These are phyloP conservation scores for Papilio protenor DNA, from an alignment of 2,888 invertebrate genomes.

Conservation along the genomic window DNA sequence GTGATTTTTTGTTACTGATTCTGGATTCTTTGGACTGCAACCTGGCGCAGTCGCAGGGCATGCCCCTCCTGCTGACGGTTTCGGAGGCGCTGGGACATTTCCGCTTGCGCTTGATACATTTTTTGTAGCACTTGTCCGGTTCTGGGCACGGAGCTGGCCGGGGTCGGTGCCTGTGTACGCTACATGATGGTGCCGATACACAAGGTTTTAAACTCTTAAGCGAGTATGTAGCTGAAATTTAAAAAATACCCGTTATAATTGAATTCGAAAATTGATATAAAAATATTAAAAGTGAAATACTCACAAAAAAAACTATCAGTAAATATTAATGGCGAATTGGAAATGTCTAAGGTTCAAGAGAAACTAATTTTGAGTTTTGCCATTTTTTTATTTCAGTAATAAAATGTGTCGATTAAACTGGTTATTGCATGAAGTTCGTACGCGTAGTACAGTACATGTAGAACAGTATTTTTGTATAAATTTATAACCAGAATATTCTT, in stretches of 20 bases:
- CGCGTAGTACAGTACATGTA: not conserved
- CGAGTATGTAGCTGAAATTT: slow-evolving; percentile 65
- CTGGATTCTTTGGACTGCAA: slow-evolving; percentile 64
- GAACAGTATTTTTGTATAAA: slow-evolving; percentile 9
- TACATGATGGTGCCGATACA: slow-evolving; percentile 71
- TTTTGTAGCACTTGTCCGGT: slow-evolving; percentile 72
- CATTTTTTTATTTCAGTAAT: slow-evolving; percentile 32
- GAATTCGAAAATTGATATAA: not conserved
- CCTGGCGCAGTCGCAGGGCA: slow-evolving; percentile 65
- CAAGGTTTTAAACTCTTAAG: slow-evolving; percentile 68
- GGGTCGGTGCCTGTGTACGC: slow-evolving; percentile 69
- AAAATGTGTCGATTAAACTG: slow-evolving; percentile 7
- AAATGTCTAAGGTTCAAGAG: not conserved
- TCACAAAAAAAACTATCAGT: not conserved
- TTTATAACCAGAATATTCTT: slow-evolving; percentile 8
- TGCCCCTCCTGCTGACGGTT: slow-evolving; percentile 60
- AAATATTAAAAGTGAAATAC: not conserved
- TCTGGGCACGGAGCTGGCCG: slow-evolving; percentile 68
- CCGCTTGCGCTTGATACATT: slow-evolving; percentile 61
- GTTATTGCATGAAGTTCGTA: slow-evolving; percentile 4
- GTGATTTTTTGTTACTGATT: slow-evolving; percentile 49
- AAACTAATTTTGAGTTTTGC: slow-evolving; percentile 11
- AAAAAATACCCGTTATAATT: slow-evolving; percentile 9
- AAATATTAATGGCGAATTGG: not conserved
- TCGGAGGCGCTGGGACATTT: slow-evolving; percentile 73